Base-by-base conservation (phyloP, 2,797 vertebrate genomes). In the Chaunax sp. region DNA sequence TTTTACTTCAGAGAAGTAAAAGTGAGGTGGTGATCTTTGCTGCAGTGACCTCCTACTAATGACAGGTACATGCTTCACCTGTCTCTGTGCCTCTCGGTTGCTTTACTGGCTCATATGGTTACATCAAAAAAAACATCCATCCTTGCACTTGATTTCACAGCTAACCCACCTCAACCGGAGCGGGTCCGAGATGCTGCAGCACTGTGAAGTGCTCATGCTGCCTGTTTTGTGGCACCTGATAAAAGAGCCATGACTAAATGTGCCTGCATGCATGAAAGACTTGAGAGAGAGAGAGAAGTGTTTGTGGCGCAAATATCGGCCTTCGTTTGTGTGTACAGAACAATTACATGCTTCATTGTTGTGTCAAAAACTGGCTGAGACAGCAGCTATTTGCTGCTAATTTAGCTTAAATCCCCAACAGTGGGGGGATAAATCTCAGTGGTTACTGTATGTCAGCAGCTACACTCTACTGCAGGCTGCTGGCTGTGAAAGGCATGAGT, bases 271-370 rank as follows among this genome's bases (percentile, higher is more conserved):
- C 84, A 77, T 78, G 82, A 82, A 75, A 77, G 70, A n/a, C 72
- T 82, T 66, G 63, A 54, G 69, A 66, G 75, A 66, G 75, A 46
- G 46, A 69, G 37, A 70, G 38, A 15, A 64, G 54, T 54, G 68
- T 84, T 78, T 82, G 60, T 64, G 62, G 71, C 57, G 51, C 72
- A 83, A 85, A 86, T 82, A 75, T 75, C 70, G 79, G 77, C 72
- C 73, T 74, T 62, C 16, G 38, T 35, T 72, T 56, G 67, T 75
- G 77, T 84, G 79, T 80, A 65, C 76, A 69, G 70, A 85, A 78
- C 77, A 85, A 87, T 88, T 82, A 88, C 80, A 85, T 75, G 82
- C 82, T 84, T 75, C 75, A 64, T 79, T 75, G 78, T 85, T 77
- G 79, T 61, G 70, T 80, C 80, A 67, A 82, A 84, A 80, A 76